Percentiles rank a stretch among this genome's conserved stretches.
These are phyloP conservation scores for Drosophila arawakana DNA, from an alignment of 1,140 invertebrate species.

Conservation along the genomic window DNA sequence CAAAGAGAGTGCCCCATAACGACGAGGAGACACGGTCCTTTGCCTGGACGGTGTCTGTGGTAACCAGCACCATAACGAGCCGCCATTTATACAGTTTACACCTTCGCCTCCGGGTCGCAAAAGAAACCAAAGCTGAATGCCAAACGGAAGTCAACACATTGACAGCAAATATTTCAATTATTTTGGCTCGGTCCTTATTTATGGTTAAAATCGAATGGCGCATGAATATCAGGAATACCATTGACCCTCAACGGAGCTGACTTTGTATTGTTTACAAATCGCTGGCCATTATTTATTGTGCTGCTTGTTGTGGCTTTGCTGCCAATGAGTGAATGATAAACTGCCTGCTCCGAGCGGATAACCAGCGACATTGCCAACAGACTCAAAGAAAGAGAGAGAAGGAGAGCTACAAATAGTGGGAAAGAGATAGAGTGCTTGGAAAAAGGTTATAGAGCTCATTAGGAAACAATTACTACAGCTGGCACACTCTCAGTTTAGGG, in stretches of 20 bases:
- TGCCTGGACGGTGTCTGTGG: conserved; percentile 48
- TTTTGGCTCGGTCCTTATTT: conserved; percentile 63
- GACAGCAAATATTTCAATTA: conserved; percentile 83
- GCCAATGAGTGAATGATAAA: conserved; percentile 78
- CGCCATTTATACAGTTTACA: conserved; percentile 78
- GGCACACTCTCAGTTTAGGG: conserved; percentile 52
- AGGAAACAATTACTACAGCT: conserved; percentile 72
- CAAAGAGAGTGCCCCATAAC: conserved; percentile 25
- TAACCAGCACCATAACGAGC: conserved; percentile 67
- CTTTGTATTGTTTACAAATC: conserved; percentile 75
- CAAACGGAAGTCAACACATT: conserved; percentile 73
- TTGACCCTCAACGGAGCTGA: conserved; percentile 21
- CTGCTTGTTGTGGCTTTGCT: conserved; percentile 48
- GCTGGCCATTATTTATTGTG: conserved; percentile 79
- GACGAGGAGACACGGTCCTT: conserved; percentile 28
- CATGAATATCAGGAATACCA: neutral
- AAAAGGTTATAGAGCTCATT: conserved; percentile 60
- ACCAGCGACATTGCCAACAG: conserved; percentile 32
- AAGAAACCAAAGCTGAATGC: conserved; percentile 19
- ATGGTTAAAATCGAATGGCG: conserved; percentile 40
- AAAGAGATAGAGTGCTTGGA: neutral
- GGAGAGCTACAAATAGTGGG: too few species aligned
- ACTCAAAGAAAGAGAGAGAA: neutral
- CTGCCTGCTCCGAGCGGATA: conserved; percentile 65
- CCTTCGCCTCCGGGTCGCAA: conserved; percentile 63